These are phyloP conservation scores for Neuroscelio doddi DNA, from an alignment of 2,888 invertebrate genomes.

Conservation along the genomic window DNA sequence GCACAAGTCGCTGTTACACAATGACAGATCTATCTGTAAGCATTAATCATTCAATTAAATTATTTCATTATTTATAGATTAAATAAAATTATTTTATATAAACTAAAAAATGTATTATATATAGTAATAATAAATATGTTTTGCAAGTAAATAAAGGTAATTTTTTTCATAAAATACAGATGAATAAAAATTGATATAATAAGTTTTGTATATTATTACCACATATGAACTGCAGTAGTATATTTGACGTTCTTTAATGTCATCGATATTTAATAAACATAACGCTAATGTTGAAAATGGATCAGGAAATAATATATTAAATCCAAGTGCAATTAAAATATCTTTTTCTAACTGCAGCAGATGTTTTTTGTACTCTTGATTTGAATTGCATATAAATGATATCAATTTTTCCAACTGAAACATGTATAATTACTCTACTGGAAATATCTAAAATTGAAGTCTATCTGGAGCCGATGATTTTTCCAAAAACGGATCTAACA, in stretches of 20 bases:
- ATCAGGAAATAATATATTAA: constrained; percentile 57
- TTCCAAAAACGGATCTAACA: no score
- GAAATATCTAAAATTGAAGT: no score
- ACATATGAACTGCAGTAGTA: constrained; percentile 56
- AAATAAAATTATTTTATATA: no score
- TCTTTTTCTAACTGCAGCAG: constrained; percentile 51
- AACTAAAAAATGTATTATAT: no score
- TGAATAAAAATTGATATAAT: no score
- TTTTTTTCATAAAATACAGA: no score
- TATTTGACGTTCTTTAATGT: constrained; percentile 9
- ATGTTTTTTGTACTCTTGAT: constrained; percentile 16
- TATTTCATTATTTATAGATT: not conserved
- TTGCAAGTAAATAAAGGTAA: no score
- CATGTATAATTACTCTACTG: no score
- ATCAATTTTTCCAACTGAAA: constrained; percentile 30
- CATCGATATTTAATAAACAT: constrained; percentile 13
- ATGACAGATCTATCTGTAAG: not conserved
- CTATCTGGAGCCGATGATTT: no score
- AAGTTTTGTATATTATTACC: constrained; percentile 41
- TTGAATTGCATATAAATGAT: constrained; percentile 44
- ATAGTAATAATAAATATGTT: no score
- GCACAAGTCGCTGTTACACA: not conserved
- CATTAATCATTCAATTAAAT: no score
- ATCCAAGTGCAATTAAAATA: constrained; percentile 52
- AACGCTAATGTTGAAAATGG: constrained; percentile 51